phyloP scores from a whole-genome alignment of 2,797 vertebrate genomes.

The Sternarchorhynchus goeldii region DNA sequence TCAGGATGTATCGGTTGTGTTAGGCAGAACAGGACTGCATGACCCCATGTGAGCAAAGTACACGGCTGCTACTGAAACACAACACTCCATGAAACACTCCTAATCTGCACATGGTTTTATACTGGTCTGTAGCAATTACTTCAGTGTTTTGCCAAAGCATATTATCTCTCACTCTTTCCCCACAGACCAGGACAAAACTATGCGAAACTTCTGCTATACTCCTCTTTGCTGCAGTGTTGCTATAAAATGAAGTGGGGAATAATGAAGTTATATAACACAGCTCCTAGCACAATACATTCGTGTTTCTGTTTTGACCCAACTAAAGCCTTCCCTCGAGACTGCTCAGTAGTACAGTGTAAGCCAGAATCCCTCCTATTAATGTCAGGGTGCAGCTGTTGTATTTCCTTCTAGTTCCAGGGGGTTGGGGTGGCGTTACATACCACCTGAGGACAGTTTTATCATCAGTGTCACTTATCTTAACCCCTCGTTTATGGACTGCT shows the following conservation, averaged over 20 bases:
- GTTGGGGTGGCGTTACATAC: constrained; percentile 22
- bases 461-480: constrained; percentile 50
- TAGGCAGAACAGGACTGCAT: background rate
- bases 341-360: constrained; percentile 27
- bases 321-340: constrained; percentile 26
- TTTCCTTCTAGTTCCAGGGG: background rate
- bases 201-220: constrained; percentile 15
- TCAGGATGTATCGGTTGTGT: background rate
- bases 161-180: constrained; percentile 30
- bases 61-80: background rate
- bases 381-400: constrained; percentile 16
- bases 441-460: constrained; percentile 45
- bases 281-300: constrained; percentile 19
- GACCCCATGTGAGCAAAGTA: constrained; percentile 1
- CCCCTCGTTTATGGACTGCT: constrained; percentile 41
- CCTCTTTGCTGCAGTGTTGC: background rate
- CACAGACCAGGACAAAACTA: background rate
- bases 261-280: constrained; percentile 6
- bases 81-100: background rate
- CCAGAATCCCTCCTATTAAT: constrained; percentile 34
- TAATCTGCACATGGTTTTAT: background rate
- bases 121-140: constrained; percentile 9
- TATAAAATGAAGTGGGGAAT: constrained; percentile 23
- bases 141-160: constrained; percentile 23
- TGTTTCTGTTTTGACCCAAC: constrained; percentile 26